These are phyloP conservation scores for Lamellibrachia satsuma DNA, from an alignment of 2,888 invertebrate genomes.

Conservation along the genomic window DNA sequence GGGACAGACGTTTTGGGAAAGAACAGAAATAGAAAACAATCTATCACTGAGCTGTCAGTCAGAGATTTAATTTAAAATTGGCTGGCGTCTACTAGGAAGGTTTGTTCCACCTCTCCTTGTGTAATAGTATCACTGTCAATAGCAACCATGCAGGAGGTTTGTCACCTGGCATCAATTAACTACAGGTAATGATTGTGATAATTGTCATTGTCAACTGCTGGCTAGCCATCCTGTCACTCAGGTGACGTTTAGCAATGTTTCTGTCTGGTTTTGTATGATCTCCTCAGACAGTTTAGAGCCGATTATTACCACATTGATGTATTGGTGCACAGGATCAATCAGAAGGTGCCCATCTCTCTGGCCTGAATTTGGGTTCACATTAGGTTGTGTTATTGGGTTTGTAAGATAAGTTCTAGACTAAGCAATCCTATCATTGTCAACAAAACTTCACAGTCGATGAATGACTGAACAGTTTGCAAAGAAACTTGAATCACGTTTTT, in stretches of 20 bases:
- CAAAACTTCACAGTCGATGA: background rate
- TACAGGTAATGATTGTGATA: background rate
- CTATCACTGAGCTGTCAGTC: background rate
- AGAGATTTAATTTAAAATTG: background rate
- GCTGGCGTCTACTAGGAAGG: background rate
- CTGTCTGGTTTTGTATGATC: background rate
- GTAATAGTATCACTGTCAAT: conserved; percentile 1
- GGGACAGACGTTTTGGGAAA: background rate
- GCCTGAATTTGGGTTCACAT: background rate
- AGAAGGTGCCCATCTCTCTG: background rate
- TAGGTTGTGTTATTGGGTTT: background rate
- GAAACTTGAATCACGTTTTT: background rate
- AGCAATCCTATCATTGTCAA: background rate
- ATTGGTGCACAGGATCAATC: background rate
- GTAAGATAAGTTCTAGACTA: background rate
- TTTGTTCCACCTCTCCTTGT: background rate
- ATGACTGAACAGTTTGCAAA: background rate
- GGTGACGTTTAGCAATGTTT: background rate
- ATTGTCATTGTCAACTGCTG: background rate
- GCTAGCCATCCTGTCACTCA: background rate
- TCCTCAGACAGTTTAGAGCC: background rate
- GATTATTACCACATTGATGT: background rate
- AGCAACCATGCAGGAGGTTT: background rate
- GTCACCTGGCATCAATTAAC: conserved; percentile 12
- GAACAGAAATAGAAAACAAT: background rate